A percentile compares a stretch with the other conserved stretches of the same genome.
phyloP scores from a whole-genome alignment of 2,797 vertebrate genomes.

The Anomalospiza imberbis region DNA sequence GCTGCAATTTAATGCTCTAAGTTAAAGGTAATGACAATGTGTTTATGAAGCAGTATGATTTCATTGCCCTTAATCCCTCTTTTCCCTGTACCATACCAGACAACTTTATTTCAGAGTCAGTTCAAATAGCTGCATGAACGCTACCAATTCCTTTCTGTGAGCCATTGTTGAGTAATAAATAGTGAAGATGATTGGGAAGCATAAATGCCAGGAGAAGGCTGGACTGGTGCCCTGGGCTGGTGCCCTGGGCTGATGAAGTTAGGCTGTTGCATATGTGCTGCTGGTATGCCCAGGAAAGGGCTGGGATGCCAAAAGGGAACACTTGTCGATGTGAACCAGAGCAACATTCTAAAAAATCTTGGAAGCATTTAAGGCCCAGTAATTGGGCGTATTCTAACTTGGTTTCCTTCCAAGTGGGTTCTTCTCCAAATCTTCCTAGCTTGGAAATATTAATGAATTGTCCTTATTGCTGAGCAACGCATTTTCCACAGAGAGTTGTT shows the following conservation, averaged over 20 bases:
- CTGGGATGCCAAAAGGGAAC: constrained; percentile 40
- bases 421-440: constrained; percentile 35
- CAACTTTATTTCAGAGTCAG: not conserved
- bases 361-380: constrained; percentile 26
- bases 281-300: not conserved
- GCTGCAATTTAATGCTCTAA: not conserved
- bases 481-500: constrained; percentile 30
- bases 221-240: not conserved
- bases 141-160: not conserved
- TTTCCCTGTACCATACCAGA: not conserved
- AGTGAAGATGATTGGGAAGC: not conserved
- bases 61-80: not conserved
- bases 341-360: constrained; percentile 46
- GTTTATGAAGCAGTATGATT: constrained; percentile 7
- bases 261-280: not conserved
- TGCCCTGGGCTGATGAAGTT: constrained; percentile 7
- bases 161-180: not conserved
- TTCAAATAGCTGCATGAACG: not conserved
- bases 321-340: not conserved
- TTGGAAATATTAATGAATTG: constrained; percentile 56
- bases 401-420: constrained; percentile 24
- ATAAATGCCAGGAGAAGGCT: constrained; percentile 9
- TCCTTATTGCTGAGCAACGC: constrained; percentile 32
- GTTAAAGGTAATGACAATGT: not conserved
- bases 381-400: constrained; percentile 34